Percentiles rank a stretch among this genome's conserved stretches.
phyloP scores from a whole-genome alignment of 2,888 invertebrate species.

The Saturnia pavonia region DNA sequence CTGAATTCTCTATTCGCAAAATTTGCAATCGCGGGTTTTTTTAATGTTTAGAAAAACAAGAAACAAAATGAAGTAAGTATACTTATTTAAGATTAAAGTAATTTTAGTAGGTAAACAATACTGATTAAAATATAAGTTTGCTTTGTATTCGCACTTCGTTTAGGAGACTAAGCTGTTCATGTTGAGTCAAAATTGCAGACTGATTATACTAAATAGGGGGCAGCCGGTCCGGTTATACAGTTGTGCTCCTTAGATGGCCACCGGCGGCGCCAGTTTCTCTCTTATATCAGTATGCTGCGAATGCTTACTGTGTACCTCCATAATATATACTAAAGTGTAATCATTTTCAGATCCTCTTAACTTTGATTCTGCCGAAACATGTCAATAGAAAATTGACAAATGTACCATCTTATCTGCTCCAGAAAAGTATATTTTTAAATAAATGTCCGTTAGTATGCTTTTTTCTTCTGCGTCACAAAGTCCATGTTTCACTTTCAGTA shows the following conservation, averaged over 20 bases:
- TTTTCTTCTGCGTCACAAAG: not conserved
- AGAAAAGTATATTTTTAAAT: not conserved
- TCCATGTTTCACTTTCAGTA: not conserved
- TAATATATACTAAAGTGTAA: not conserved
- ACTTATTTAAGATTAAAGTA: not conserved
- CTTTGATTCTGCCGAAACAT: not conserved
- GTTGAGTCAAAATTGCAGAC: conserved; percentile 61
- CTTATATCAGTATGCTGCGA: conserved; percentile 37
- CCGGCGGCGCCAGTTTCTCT: conserved; percentile 69
- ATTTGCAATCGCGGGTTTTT: no score
- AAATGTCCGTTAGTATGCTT: not conserved
- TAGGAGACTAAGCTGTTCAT: conserved; percentile 26
- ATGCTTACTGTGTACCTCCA: conserved; percentile 5
- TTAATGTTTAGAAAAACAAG: no score
- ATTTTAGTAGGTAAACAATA: not conserved
- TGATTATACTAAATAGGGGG: conserved; percentile 69
- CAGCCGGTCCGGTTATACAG: conserved; percentile 73
- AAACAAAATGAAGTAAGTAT: no score
- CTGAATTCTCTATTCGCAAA: no score
- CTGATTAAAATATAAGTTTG: not conserved
- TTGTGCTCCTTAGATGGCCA: conserved; percentile 74
- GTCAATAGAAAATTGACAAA: not conserved
- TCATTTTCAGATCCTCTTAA: not conserved
- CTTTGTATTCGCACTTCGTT: not conserved
- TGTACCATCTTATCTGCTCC: not conserved